A percentile compares a stretch with the other conserved stretches of the same genome.
Evolutionary conservation across 2,797 vertebrate species (phyloP).

Genomic region (Cryptoblepharus egeriae): DNA sequence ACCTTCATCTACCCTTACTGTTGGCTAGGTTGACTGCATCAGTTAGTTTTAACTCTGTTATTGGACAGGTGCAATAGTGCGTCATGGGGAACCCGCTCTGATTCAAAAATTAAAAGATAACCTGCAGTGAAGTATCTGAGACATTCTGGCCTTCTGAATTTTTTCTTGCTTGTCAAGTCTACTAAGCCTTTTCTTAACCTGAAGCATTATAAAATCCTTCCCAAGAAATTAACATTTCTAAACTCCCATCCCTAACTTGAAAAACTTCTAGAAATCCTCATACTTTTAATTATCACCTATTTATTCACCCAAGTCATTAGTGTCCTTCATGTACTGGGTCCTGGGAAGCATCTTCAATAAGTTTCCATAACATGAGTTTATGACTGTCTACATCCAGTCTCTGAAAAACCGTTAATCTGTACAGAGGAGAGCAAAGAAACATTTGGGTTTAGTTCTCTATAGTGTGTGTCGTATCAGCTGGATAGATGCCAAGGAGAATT

Average conservation of each 20-base stretch:
- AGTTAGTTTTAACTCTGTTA: no score
- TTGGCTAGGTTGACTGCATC: no score
- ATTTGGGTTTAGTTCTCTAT: conserved; percentile 52
- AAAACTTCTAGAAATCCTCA: background rate
- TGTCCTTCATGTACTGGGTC: no score
- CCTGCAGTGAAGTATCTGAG: no score
- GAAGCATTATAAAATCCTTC: no score
- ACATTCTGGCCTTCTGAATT: no score
- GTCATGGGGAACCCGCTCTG: no score
- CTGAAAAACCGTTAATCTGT: conserved; percentile 26
- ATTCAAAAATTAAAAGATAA: no score
- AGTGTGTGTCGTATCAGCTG: conserved; percentile 64
- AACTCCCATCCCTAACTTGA: background rate
- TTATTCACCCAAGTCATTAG: background rate
- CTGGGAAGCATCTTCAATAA: background rate
- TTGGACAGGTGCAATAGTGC: no score
- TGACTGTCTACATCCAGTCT: background rate
- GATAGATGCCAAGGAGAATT: conserved; percentile 69
- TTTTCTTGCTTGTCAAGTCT: no score
- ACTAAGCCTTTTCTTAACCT: no score
- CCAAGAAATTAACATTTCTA: background rate
- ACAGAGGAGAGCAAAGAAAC: conserved; percentile 43
- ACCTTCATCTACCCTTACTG: no score
- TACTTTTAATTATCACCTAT: background rate
- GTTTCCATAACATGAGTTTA: background rate